These are phyloP conservation scores for Cottus gobio DNA, from an alignment of 2,113 vertebrate species.

Conservation along the genomic window DNA sequence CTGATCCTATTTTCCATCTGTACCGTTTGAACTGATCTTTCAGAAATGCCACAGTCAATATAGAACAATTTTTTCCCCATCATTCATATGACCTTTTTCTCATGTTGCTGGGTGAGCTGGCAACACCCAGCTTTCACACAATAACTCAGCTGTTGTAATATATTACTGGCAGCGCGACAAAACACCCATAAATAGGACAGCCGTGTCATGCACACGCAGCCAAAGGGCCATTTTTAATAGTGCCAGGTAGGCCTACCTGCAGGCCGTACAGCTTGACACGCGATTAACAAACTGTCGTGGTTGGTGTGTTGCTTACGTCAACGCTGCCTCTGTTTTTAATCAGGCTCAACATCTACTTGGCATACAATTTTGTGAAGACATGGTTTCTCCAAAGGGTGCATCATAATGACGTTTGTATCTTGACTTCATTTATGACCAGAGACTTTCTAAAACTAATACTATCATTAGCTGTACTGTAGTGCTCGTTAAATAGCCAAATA, in stretches of 20 bases:
- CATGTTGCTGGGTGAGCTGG: conserved; percentile 5
- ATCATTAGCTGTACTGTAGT: background rate
- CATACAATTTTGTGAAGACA: background rate
- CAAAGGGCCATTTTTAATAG: conserved; percentile 18
- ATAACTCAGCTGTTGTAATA: conserved; percentile 20
- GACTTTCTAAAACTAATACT: background rate
- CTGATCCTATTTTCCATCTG: background rate
- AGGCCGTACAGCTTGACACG: conserved; percentile 41
- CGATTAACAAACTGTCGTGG: conserved; percentile 48
- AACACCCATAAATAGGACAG: conserved; percentile 48
- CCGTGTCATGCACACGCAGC: conserved; percentile 23
- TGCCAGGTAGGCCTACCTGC: conserved; percentile 50
- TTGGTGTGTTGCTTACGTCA: conserved; percentile 28
- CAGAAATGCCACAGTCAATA: conserved; percentile 27
- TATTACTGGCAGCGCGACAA: conserved; percentile 18
- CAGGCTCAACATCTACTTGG: conserved; percentile 42
- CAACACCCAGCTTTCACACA: conserved; percentile 39
- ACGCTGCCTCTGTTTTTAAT: conserved; percentile 15
- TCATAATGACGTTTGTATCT: background rate
- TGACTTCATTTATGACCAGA: background rate
- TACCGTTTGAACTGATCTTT: conserved; percentile 24
- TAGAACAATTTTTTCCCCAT: conserved; percentile 20
- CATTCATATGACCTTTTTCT: conserved; percentile 25
- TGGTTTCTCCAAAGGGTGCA: background rate
- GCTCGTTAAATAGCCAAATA: background rate